Evolutionary conservation across 2,113 vertebrate species (phyloP).

Genomic region (Cyanoderma ruficeps): DNA sequence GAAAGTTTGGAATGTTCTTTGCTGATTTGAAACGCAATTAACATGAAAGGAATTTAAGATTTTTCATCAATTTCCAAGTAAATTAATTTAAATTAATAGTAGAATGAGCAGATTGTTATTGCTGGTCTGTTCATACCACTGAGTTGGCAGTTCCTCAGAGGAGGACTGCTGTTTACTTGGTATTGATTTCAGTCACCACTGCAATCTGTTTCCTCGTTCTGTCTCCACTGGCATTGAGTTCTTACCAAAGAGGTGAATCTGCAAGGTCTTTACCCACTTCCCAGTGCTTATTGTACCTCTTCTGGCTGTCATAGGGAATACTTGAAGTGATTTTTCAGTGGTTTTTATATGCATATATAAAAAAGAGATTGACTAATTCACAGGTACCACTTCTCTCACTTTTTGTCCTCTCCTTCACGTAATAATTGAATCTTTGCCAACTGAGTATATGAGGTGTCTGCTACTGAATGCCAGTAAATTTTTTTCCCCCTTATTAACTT

Average conservation of each 20-base stretch:
- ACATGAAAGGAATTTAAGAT: neutral
- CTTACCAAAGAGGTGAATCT: neutral
- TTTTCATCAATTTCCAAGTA: neutral
- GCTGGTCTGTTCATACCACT: neutral
- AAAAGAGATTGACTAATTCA: neutral
- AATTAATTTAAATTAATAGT: neutral
- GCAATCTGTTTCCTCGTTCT: neutral
- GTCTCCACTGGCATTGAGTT: neutral
- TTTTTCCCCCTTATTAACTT: neutral
- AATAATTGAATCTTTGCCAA: neutral
- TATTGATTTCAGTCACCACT: neutral
- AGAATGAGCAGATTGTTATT: neutral
- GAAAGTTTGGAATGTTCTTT: neutral
- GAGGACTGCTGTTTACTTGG: neutral
- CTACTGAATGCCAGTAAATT: neutral
- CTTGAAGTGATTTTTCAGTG: neutral
- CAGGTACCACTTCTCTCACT: neutral
- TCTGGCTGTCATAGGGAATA: neutral
- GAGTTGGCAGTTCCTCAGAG: neutral
- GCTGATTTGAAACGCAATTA: neutral
- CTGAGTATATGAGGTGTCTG: neutral
- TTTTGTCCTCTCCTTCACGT: neutral
- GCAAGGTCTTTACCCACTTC: neutral
- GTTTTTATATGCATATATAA: neutral
- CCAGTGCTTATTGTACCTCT: neutral